Evolutionary conservation across 2,888 invertebrate genomes (phyloP), one percentile per base, ranked within the genome.

Genomic region (Ferrisia virgata): DNA sequence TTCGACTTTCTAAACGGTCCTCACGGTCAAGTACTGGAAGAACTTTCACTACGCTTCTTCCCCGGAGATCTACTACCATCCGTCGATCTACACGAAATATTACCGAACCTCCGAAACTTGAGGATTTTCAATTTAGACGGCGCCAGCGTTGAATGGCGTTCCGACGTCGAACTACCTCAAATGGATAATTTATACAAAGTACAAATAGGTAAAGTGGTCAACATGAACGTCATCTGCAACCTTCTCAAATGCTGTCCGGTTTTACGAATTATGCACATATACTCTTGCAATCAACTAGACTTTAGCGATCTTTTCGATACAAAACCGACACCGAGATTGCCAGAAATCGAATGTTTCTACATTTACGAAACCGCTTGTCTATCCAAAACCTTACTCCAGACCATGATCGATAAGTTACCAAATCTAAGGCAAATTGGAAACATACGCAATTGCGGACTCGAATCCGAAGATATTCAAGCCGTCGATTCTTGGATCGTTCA

Each of bases 391-490:
- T 88, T 88, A 4, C 87, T 89, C 22, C 86, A 88, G 6, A 87
- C 87, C 36, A 87, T 89, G 86, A 86, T 89, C 43, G 87, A 88
- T 82, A 87, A 86, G 69, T 89, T 89, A 85, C 87, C 87, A 64
- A 87, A 87, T 85, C 86, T 90, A 11, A 86, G 87, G 69, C 87
- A 87, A 83, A 88, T 89, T 22, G 89, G 89, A 0, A 89, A 89
- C 85, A 86, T 89, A n/a, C 87, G 87, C 6, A 89, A 89, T 85
- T 89, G 89, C 89, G 88, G 88, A 9, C 86, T 89, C 15, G 88
- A 88, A 40, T 88, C 88, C 85, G 89, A 89, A 22, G 88, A 88
- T 28, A 87, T 89, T 0, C 86, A 87, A 81, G 87, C 87, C 39
- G 85, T 89, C 13, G 86, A 87, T 84, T 87, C 86, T 39, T 88